phyloP scores from a whole-genome alignment of 2,888 invertebrate genomes.

The Rhagonycha fulva region DNA sequence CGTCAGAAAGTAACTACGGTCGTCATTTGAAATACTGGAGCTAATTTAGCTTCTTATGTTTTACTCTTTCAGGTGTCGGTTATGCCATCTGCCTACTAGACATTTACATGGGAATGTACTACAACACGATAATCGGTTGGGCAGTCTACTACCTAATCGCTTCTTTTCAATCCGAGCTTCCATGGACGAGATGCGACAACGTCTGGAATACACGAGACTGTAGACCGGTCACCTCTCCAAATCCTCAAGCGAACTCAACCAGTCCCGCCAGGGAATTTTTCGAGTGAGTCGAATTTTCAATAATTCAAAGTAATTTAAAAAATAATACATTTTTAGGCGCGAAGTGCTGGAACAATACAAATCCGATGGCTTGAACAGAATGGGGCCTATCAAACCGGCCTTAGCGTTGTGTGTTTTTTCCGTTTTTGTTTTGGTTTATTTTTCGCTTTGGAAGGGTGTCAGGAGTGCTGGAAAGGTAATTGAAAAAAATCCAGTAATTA shows the following conservation, averaged over 20 bases:
- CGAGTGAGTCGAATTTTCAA: constrained; percentile 65
- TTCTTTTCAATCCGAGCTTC: constrained; percentile 78
- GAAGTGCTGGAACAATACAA: constrained; percentile 84
- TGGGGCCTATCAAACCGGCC: constrained; percentile 89
- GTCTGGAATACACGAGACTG: constrained; percentile 85
- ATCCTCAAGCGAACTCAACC: constrained; percentile 62
- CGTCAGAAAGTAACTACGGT: no score
- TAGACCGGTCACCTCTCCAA: constrained; percentile 61
- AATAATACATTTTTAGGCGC: constrained; percentile 61
- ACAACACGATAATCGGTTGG: constrained; percentile 97
- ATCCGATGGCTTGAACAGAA: constrained; percentile 80
- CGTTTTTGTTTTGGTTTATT: constrained; percentile 92
- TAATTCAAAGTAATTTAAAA: no score
- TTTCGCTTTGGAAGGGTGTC: constrained; percentile 95
- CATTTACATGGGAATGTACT: constrained; percentile 95
- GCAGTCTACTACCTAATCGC: constrained; percentile 89
- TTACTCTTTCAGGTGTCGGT: constrained; percentile 76
- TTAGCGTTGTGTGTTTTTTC: constrained; percentile 88
- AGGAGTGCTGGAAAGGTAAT: constrained; percentile 89
- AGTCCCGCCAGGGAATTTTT: constrained; percentile 89
- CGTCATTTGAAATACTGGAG: no score
- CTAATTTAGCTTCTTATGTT: neutral
- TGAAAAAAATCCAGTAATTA: neutral
- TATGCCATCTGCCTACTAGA: constrained; percentile 96
- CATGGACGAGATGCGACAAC: constrained; percentile 88